Conservation (phyloP, 2,113 vertebrate genomes). For the Syngnathus floridae region DNA sequence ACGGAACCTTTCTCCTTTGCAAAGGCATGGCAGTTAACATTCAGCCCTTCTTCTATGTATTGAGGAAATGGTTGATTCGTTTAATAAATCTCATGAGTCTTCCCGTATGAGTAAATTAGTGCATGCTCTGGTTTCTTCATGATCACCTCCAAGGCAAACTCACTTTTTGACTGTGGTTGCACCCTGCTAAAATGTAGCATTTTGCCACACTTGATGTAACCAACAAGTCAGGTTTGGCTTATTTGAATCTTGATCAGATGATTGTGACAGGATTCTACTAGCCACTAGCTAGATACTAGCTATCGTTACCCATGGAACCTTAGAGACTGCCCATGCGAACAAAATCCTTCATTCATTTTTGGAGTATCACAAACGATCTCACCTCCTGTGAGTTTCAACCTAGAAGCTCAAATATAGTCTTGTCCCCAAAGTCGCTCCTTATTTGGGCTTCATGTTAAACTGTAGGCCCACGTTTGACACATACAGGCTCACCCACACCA, state of each 20-base stretch:
- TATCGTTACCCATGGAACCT: slow-evolving; percentile 19
- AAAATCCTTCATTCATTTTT: slow-evolving; percentile 12
- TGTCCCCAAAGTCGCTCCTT: slow-evolving; percentile 32
- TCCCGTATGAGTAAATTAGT: slow-evolving; percentile 5
- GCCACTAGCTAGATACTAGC: no score
- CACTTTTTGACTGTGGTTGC: slow-evolving; percentile 15
- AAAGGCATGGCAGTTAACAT: slow-evolving; percentile 66
- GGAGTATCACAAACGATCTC: slow-evolving; percentile 12
- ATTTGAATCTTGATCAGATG: slow-evolving; percentile 43
- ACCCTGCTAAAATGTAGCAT: slow-evolving; percentile 31
- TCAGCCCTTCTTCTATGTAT: slow-evolving; percentile 60
- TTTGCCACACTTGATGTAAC: slow-evolving; percentile 35
- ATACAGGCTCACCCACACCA: slow-evolving; percentile 27
- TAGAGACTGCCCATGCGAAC: slow-evolving; percentile 15
- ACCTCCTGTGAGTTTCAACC: slow-evolving; percentile 17
- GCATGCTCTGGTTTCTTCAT: slow-evolving; percentile 15
- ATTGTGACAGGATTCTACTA: slow-evolving; percentile 47
- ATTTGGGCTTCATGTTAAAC: slow-evolving; percentile 30
- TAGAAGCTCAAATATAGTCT: slow-evolving; percentile 44
- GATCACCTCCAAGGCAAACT: slow-evolving; percentile 14
- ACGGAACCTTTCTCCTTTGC: slow-evolving; percentile 57
- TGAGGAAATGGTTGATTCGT: slow-evolving; percentile 64
- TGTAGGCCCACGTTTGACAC: slow-evolving; percentile 32
- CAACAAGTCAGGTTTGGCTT: slow-evolving; percentile 27
- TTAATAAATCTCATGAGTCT: slow-evolving; percentile 42